Conservation (phyloP, 1,140 invertebrate species). For the Cryptotermes secundus region DNA sequence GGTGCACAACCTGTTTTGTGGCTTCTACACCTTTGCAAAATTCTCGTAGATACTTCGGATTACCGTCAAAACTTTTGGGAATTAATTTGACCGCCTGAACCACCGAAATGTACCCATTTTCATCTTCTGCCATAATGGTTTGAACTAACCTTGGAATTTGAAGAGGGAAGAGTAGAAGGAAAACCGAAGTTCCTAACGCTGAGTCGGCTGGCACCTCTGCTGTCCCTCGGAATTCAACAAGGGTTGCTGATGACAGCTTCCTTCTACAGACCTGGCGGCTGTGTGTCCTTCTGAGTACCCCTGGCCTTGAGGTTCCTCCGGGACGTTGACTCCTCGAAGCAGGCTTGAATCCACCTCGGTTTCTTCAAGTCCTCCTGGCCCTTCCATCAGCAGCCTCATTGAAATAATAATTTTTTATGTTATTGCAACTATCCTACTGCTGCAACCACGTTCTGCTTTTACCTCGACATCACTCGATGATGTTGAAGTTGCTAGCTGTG, state of each 20-base stretch:
- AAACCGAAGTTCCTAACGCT: background rate
- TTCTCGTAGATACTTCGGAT: constrained; percentile 4
- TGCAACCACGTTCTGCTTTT: too few species aligned
- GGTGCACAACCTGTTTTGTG: background rate
- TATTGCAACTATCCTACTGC: too few species aligned
- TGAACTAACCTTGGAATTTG: constrained; percentile 9
- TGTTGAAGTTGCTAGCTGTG: too few species aligned
- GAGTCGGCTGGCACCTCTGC: background rate
- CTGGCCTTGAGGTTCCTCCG: background rate
- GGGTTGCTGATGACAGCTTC: constrained; percentile 19
- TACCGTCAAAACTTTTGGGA: constrained; percentile 7
- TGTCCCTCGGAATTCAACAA: background rate
- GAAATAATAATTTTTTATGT: too few species aligned
- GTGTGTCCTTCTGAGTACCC: background rate
- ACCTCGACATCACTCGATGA: too few species aligned
- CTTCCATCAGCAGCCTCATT: too few species aligned
- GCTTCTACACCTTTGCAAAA: constrained; percentile 9
- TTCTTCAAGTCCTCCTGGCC: too few species aligned
- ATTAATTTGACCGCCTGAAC: constrained; percentile 28
- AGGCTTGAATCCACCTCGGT: constrained; percentile 7
- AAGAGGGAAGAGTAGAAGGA: background rate
- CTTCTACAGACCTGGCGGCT: background rate
- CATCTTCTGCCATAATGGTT: constrained; percentile 1
- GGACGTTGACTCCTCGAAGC: constrained; percentile 15
- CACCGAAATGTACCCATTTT: background rate